Evolutionary conservation across 2,888 invertebrate species (phyloP), one percentile per base, ranked within the genome.

Genomic region (Lampropteryx suffumata): DNA sequence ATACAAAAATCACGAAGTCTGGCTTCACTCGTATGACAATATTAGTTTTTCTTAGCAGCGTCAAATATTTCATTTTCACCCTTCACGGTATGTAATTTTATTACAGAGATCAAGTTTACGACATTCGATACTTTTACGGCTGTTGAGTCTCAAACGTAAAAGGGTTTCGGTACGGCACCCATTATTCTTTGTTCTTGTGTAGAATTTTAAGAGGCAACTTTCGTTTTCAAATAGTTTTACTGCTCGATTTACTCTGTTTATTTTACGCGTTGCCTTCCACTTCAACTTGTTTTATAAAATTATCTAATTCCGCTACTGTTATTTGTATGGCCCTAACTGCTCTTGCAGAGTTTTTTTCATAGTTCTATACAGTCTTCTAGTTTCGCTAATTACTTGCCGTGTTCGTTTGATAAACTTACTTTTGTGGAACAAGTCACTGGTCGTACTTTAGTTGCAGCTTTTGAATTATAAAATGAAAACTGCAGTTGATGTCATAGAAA

Each of bases 101-200:
- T 82, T 84, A 80, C 71, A 43, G 58, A 80, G 82, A 79, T 82
- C 74, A 81, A 82, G 76, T 84, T 84, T 85, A 84, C 74, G 82
- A 77, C 71, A 76, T 73, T 79, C 78, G 74, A 85, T 86, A 82
- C 83, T 81, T 84, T 86, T 84, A 86, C 79, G 80, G 80, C 64
- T 75, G 76, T 81, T 82, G 79, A 74, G 76, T 73, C 75, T 77
- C 75, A 75, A 79, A 74, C 73, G 76, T 82, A 77, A 82, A 84
- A 82, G 84, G 84, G 83, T 84, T 80, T 71, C 75, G 62, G 73
- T 71, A 74, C 64, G 65, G 64, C 63, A 57, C 55, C 63, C 65
- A 67, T 67, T 50, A 65, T 61, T 64, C 66, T 74, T 76, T 72
- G 73, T 79, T 70, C 73, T 71, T 67, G 64, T 64, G 57, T 64